A percentile compares a stretch with the other conserved stretches of the same genome.
Conservation (phyloP, 2,888 invertebrate genomes). For the Drosophila paranaensis region DNA sequence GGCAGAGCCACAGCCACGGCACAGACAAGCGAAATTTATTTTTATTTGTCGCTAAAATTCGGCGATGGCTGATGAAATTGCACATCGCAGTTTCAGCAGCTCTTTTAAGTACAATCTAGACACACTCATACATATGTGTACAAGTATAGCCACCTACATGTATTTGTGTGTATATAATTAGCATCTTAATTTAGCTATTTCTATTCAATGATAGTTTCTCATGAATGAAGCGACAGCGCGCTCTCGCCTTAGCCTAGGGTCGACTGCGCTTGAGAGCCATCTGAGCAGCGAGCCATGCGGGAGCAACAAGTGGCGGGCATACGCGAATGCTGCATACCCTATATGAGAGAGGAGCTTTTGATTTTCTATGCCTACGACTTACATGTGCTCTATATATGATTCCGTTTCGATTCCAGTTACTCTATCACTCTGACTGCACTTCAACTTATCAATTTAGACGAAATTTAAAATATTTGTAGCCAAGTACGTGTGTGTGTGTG, state of each 20-base stretch:
- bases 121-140: constrained; percentile 9
- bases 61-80: constrained; percentile 70
- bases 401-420: constrained; percentile 4
- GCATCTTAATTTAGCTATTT: constrained; percentile 50
- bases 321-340: not conserved
- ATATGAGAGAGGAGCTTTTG: not conserved
- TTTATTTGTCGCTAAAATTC: constrained; percentile 21
- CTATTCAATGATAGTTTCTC: constrained; percentile 59
- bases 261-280: constrained; percentile 1
- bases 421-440: constrained; percentile 19
- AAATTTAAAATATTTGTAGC: constrained; percentile 7
- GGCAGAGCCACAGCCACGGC: not conserved
- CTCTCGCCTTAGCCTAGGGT: constrained; percentile 5
- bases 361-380: not conserved
- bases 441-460: constrained; percentile 47
- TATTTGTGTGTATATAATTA: constrained; percentile 28
- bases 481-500: not conserved
- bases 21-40: constrained; percentile 21
- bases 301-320: constrained; percentile 8
- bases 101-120: constrained; percentile 16
- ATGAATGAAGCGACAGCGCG: constrained; percentile 52
- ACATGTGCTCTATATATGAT: not conserved
- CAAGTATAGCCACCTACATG: not conserved
- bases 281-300: constrained; percentile 13
- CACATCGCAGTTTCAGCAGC: constrained; percentile 59